Percentiles rank a stretch among this genome's conserved stretches.
Conservation (phyloP, 2,888 invertebrate genomes). For the Acanthosoma haemorrhoidale region DNA sequence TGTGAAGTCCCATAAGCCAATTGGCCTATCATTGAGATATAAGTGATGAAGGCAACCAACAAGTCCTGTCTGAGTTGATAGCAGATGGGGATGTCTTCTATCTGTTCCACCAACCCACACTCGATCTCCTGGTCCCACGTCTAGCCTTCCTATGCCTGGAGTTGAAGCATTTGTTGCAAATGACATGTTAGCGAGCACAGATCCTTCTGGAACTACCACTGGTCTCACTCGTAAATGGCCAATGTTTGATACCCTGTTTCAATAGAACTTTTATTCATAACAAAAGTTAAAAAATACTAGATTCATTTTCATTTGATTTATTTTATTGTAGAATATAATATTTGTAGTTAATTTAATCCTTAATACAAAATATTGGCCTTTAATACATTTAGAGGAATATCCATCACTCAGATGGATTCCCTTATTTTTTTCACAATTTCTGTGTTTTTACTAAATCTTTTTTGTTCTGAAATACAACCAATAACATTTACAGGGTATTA, state of each 20-base stretch:
- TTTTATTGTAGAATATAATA: too few species aligned
- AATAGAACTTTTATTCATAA: neutral
- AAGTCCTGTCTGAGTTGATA: constrained; percentile 52
- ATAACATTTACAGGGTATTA: too few species aligned
- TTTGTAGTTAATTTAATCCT: too few species aligned
- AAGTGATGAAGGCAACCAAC: constrained; percentile 79
- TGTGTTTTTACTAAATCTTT: too few species aligned
- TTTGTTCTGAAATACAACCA: too few species aligned
- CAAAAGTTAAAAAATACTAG: constrained; percentile 11
- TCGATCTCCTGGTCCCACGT: constrained; percentile 49
- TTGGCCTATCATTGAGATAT: constrained; percentile 64
- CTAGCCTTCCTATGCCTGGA: constrained; percentile 57
- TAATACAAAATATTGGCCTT: too few species aligned
- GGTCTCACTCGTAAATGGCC: constrained; percentile 63
- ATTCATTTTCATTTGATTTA: too few species aligned
- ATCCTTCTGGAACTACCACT: constrained; percentile 49
- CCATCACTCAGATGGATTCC: too few species aligned
- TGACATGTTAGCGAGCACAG: constrained; percentile 45
- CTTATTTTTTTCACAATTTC: too few species aligned
- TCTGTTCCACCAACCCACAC: constrained; percentile 55
- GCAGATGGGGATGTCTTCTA: constrained; percentile 48
- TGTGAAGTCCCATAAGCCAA: constrained; percentile 86
- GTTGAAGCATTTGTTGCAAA: constrained; percentile 52
- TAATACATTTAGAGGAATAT: too few species aligned
- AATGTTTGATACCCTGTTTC: constrained; percentile 57